Evolutionary conservation across 2,113 vertebrate genomes (phyloP).

Genomic region (Cricetomys ansorgei): DNA sequence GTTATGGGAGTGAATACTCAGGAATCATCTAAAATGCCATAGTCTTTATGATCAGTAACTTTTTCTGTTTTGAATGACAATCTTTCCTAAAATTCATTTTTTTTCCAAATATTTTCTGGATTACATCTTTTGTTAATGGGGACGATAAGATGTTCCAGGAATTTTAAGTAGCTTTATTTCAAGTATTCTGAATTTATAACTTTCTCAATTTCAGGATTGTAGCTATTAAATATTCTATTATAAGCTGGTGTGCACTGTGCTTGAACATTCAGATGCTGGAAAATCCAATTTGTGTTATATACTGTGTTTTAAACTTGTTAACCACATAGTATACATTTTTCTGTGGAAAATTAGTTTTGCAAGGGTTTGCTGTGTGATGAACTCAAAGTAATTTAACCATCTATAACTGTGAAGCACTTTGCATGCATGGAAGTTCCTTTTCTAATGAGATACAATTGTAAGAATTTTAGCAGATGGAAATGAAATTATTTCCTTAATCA

Average conservation of each 20-base stretch:
- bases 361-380: background rate
- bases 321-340: background rate
- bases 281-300: background rate
- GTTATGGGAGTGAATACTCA: background rate
- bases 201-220: background rate
- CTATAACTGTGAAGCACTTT: background rate
- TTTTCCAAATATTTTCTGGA: background rate
- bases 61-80: background rate
- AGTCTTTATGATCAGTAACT: background rate
- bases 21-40: background rate
- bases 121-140: background rate
- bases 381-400: background rate
- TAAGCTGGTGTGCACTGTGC: background rate
- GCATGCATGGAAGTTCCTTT: background rate
- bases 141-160: background rate
- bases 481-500: constrained; percentile 17
- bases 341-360: background rate
- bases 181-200: background rate
- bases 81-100: background rate
- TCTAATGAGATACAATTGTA: background rate
- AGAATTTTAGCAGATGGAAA: constrained; percentile 10
- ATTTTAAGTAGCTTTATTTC: background rate
- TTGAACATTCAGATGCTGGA: constrained; percentile 14
- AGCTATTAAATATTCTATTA: constrained; percentile 2
- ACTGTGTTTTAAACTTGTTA: background rate